Conservation (phyloP, 2,113 vertebrate species). For the Tricholaema leucomelas region DNA sequence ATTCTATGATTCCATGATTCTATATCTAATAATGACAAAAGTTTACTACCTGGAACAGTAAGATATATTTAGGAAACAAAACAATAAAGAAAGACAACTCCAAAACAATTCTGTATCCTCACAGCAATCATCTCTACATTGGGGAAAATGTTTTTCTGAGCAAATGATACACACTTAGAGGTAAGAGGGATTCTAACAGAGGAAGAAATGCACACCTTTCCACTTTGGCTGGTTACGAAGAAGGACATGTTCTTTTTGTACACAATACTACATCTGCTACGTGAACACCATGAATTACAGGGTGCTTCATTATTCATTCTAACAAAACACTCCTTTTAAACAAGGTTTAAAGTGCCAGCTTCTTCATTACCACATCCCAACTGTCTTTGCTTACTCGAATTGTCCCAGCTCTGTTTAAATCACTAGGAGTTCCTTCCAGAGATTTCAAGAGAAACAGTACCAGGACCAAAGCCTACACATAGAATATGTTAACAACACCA, state of each 20-base stretch:
- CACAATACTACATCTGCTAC: neutral
- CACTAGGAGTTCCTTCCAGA: neutral
- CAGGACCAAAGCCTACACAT: neutral
- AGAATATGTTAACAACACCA: slow-evolving; percentile 18
- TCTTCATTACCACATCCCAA: neutral
- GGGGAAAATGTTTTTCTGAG: neutral
- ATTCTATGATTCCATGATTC: no score
- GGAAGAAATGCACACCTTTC: neutral
- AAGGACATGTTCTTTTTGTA: neutral
- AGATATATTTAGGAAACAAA: neutral
- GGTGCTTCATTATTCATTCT: neutral
- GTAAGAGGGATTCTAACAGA: neutral
- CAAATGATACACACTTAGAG: neutral
- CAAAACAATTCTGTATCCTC: neutral
- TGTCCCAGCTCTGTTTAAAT: slow-evolving; percentile 1
- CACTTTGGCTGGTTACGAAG: neutral
- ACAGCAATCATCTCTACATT: neutral
- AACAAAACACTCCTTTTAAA: neutral
- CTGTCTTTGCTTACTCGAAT: neutral
- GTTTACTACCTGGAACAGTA: neutral
- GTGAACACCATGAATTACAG: neutral
- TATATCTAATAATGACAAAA: neutral
- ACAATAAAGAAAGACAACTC: no score
- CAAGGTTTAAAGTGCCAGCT: neutral
- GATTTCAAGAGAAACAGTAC: slow-evolving; percentile 20